phyloP scores from a whole-genome alignment of 1,140 invertebrate species.

The Bombus picipes region DNA sequence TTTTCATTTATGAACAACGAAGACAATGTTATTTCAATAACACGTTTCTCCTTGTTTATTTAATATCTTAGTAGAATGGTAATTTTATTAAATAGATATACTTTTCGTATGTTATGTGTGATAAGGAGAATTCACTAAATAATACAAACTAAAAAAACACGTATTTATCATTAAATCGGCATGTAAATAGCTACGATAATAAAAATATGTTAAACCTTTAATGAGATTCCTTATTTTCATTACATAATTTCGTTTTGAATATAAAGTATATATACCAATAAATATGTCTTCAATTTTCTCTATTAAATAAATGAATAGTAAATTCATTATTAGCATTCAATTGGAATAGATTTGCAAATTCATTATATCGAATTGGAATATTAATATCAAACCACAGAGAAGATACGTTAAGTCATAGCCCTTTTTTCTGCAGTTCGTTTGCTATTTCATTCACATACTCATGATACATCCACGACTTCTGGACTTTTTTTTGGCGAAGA shows the following conservation, averaged over 20 bases:
- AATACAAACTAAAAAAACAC: neutral
- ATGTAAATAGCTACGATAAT: conserved; percentile 12
- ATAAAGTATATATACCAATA: neutral
- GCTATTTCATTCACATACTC: neutral
- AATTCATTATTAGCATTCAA: neutral
- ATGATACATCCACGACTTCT: neutral
- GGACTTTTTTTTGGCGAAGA: neutral
- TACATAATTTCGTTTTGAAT: neutral
- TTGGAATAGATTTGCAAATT: neutral
- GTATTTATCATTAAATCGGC: conserved; percentile 4
- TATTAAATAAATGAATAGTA: neutral
- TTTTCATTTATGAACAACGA: conserved; percentile 11
- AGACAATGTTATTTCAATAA: neutral
- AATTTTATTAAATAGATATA: neutral
- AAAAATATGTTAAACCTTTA: neutral
- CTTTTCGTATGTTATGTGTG: neutral
- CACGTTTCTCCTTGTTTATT: neutral
- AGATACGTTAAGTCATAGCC: neutral
- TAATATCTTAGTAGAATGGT: neutral
- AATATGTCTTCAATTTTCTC: neutral
- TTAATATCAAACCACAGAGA: neutral
- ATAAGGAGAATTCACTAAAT: neutral
- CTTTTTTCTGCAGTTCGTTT: neutral
- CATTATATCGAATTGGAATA: neutral
- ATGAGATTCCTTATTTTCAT: neutral